Base-by-base conservation (phyloP, 2,797 vertebrate species). In the Scyliorhinus canicula region DNA sequence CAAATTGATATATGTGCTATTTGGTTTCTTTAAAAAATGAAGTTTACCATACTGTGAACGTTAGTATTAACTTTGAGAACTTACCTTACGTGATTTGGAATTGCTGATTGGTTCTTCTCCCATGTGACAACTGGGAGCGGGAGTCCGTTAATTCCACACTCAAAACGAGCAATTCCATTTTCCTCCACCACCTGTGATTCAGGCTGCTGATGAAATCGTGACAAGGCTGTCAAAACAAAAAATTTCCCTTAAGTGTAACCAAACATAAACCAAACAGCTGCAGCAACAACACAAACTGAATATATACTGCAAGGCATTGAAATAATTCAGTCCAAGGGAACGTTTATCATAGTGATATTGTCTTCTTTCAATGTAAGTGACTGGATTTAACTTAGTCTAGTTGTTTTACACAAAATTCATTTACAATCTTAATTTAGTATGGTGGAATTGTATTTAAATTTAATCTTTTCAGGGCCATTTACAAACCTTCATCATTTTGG, bases 81-180 rank as follows among this genome's bases (percentile, higher is more conserved):
- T 97, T 96, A 99, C 99, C 99, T 98, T 86, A 97, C 96, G 40
- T 98, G 97, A 69, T 97, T 95, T 8, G 98, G 97, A 95, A 99
- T 95, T 0, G 97, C 95, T 95, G 95, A 95, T 52, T 97, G 96
- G 96, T 99, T 97, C 96, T 98, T 99, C 96, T 99, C 98, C 99
- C 99, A 99, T 2, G 98, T 98, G 96, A 99, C 98, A 95, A 97
- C 95, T 0, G 99, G 99, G 11, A 97, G 96, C 9, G 99, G 99
- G 63, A 98, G 97, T 31, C 99, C 99, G 95, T 98, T 97, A 0
- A 98, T 97, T 77, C 97, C 97, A 96, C 99, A 99, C 96, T 99
- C 97, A 74, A 99, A 99, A 63, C 98, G 97, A 65, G 98, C 99
- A 28, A 98, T 97, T 95, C 97, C 98, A 35, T 98, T 98, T 93